Evolutionary conservation across 2,888 invertebrate species (phyloP), one percentile per base, ranked within the genome.

Genomic region (Spodoptera littoralis): DNA sequence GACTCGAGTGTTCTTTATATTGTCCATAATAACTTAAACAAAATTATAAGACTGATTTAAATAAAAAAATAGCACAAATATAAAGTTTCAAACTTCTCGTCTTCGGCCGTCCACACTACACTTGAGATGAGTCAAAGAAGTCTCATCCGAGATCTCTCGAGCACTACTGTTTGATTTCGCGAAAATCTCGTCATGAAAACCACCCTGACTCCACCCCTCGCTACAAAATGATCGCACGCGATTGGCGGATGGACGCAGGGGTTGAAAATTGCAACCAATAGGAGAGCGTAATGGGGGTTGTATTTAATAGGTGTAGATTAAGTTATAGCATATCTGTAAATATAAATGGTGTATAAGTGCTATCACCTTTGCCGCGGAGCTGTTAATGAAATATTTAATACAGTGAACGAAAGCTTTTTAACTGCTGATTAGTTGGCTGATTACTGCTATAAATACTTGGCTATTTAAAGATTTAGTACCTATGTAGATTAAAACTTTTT

Each of bases 261-360:
- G 94, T 90, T 92, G 94, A 76, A 86, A 88, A 79, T 78, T 81
- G 78, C 77, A 78, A 78, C 95, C 95, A 95, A 95, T 94, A 75
- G 73, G 65, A 74, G 67, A 49, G 47, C 53, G 60, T 73, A 68
- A 65, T 77, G 80, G 84, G 89, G 89, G 90, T 90, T 90, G 88
- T 85, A 85, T 88, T 91, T 87, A 90, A 90, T 92, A 92, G 91
- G 90, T 93, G 90, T 92, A 92, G 93, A 94, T 94, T 92, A 88
- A 92, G 91, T 93, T 94, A 93, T 92, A 89, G 90, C 87, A 90
- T 85, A 84, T 84, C 83, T 81, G 84, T 85, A 87, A 90, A 92
- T 90, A 91, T 89, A 87, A 86, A 90, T 87, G 87, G 84, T 86
- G 88, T 92, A 89, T 91, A 91, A 91, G 89, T 86, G 86, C 72